A percentile compares a stretch with the other conserved stretches of the same genome.
These are phyloP conservation scores for Diachrysia chrysitis DNA, from an alignment of 2,888 invertebrate genomes.

Conservation along the genomic window DNA sequence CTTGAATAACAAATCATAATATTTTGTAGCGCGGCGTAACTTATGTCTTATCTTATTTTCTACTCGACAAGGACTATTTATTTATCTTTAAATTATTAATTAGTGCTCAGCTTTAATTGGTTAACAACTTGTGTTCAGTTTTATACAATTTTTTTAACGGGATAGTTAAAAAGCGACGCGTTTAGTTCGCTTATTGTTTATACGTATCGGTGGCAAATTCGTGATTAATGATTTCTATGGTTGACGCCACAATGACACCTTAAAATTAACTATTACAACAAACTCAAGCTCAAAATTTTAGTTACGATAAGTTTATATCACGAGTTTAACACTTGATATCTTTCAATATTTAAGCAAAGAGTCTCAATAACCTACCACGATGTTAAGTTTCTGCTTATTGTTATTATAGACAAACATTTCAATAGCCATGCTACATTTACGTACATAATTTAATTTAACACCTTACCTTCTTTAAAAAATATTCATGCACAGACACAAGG, in stretches of 20 bases:
- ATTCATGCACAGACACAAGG: not conserved
- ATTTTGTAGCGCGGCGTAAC: constrained; percentile 20
- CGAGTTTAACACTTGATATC: too few species aligned
- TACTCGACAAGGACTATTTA: constrained; percentile 27
- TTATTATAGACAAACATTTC: not conserved
- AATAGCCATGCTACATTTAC: not conserved
- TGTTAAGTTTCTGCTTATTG: too few species aligned
- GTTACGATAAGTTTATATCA: too few species aligned
- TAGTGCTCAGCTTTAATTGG: constrained; percentile 21
- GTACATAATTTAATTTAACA: not conserved
- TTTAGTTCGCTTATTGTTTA: too few species aligned
- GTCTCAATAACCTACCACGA: too few species aligned
- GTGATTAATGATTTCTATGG: too few species aligned
- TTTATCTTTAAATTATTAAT: constrained; percentile 24
- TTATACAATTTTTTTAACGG: not conserved
- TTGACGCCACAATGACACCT: too few species aligned
- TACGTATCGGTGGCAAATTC: too few species aligned
- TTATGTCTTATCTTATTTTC: constrained; percentile 39
- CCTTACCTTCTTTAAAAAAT: not conserved
- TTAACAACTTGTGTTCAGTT: not conserved
- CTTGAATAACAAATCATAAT: constrained; percentile 53
- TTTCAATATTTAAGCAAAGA: too few species aligned
- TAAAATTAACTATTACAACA: too few species aligned
- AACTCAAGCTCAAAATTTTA: too few species aligned
- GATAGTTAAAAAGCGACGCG: too few species aligned